phyloP scores from a whole-genome alignment of 2,888 invertebrate genomes.

The Leptinotarsa peninsularis region DNA sequence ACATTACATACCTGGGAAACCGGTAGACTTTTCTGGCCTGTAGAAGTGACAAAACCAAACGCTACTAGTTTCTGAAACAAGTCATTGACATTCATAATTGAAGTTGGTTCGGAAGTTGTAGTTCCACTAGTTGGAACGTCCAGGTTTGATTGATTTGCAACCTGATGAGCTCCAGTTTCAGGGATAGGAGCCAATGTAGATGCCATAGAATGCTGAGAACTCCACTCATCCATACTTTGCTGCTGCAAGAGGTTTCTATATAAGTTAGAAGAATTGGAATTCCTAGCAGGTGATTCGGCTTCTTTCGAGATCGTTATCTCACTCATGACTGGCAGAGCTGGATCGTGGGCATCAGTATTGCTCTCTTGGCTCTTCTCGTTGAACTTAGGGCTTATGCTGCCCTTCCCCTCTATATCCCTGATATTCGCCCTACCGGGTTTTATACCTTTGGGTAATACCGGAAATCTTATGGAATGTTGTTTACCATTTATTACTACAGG shows the following conservation, averaged over 20 bases:
- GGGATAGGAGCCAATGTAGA: constrained; percentile 61
- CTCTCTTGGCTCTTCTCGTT: no score
- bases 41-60: constrained; percentile 78
- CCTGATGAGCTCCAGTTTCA: constrained; percentile 68
- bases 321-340: constrained; percentile 53
- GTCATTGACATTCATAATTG: constrained; percentile 77
- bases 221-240: neutral
- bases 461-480: constrained; percentile 84
- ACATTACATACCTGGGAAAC: constrained; percentile 15
- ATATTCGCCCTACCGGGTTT: constrained; percentile 79
- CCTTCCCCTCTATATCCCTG: constrained; percentile 77
- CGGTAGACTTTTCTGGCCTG: constrained; percentile 29
- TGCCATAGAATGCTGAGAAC: constrained; percentile 70
- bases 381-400: constrained; percentile 36
- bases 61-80: constrained; percentile 88
- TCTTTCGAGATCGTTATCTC: no score
- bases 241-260: no score
- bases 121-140: constrained; percentile 19
- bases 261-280: no score
- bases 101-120: constrained; percentile 52
- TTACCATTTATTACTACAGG: constrained; percentile 78
- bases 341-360: constrained; percentile 51
- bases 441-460: constrained; percentile 80
- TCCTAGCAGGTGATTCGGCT: no score
- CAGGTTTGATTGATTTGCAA: constrained; percentile 59